Conservation (phyloP, 2,797 vertebrate species). For the Manis crassicaudata region DNA sequence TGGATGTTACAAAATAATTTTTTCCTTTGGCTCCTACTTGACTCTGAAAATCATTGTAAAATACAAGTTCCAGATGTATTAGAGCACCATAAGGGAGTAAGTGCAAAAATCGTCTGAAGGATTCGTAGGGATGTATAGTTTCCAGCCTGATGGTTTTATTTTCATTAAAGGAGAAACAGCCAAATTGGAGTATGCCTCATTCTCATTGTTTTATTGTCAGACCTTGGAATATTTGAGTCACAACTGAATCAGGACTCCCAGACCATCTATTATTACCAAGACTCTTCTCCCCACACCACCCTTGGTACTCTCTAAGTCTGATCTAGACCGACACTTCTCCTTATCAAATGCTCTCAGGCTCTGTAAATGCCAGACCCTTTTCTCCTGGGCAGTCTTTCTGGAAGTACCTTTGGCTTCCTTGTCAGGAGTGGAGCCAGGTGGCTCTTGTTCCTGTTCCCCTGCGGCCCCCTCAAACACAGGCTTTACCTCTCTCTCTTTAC, state of each 20-base stretch:
- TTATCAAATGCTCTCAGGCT: neutral
- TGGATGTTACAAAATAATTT: neutral
- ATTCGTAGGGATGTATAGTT: neutral
- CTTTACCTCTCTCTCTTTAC: neutral
- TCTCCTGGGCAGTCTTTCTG: neutral
- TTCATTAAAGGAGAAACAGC: neutral
- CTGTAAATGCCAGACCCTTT: neutral
- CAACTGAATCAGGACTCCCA: neutral
- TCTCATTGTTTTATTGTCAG: neutral
- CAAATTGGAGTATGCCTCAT: neutral
- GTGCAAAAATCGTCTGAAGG: neutral
- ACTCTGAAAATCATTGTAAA: slow-evolving; percentile 20
- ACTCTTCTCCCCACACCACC: neutral
- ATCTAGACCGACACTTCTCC: neutral
- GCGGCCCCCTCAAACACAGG: neutral
- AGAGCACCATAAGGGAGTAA: neutral
- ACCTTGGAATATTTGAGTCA: neutral
- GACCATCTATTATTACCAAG: neutral
- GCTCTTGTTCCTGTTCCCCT: neutral
- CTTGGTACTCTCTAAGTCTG: neutral
- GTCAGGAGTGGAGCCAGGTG: neutral
- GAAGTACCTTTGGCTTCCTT: neutral
- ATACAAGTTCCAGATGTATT: neutral
- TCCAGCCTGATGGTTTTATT: slow-evolving; percentile 5
- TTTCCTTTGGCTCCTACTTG: neutral